Evolutionary conservation across 2,888 invertebrate genomes (phyloP).

Genomic region (Nycteola revayana): DNA sequence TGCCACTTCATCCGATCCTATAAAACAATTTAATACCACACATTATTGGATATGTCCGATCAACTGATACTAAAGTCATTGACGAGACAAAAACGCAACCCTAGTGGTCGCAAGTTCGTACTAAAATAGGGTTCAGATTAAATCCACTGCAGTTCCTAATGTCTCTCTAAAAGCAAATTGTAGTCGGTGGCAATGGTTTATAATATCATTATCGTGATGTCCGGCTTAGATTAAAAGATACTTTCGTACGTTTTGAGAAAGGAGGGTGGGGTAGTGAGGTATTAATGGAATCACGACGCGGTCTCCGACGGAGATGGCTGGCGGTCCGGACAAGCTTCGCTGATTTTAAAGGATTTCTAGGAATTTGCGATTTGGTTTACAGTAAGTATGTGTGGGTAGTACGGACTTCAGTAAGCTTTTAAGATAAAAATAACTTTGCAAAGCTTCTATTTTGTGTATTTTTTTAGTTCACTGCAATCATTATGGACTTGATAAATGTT

Average conservation of each 20-base stretch:
- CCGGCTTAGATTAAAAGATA: conserved; percentile 70
- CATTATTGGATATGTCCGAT: conserved; percentile 32
- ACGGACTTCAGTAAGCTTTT: conserved; percentile 51
- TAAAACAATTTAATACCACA: conserved; percentile 32
- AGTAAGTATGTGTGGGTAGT: conserved; percentile 51
- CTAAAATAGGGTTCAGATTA: conserved; percentile 66
- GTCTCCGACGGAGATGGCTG: conserved; percentile 38
- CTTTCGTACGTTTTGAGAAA: conserved; percentile 47
- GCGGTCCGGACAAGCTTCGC: conserved; percentile 45
- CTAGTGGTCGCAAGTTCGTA: conserved; percentile 41
- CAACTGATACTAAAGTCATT: conserved; percentile 40
- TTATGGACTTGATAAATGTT: no score
- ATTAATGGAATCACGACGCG: conserved; percentile 65
- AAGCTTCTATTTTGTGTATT: no score
- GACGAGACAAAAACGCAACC: conserved; percentile 30
- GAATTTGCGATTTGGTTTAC: conserved; percentile 51
- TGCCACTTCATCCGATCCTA: no score
- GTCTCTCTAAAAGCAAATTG: conserved; percentile 74
- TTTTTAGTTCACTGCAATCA: no score
- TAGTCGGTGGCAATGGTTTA: conserved; percentile 68
- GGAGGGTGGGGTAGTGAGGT: conserved; percentile 33
- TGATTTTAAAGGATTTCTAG: conserved; percentile 65
- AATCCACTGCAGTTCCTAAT: conserved; percentile 67
- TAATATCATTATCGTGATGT: conserved; percentile 70
- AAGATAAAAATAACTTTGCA: conserved; percentile 40